A percentile compares a stretch with the other conserved stretches of the same genome.
These are phyloP conservation scores for Morpho achilles DNA, from an alignment of 2,888 invertebrate genomes.

Conservation along the genomic window DNA sequence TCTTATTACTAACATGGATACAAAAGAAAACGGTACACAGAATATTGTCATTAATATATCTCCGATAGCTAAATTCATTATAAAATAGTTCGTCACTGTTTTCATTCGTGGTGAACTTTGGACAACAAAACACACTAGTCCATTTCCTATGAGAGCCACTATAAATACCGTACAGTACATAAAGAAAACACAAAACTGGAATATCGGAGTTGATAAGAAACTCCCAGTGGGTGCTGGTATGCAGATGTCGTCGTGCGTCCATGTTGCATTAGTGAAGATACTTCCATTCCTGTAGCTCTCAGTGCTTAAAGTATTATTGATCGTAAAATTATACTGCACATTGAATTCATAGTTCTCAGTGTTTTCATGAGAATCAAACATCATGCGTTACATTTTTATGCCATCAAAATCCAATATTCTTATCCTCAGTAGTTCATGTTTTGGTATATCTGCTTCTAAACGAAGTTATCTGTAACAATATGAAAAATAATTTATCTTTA, in stretches of 20 bases:
- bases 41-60: constrained; percentile 94
- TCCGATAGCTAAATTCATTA: constrained; percentile 92
- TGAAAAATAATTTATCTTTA: constrained; percentile 2
- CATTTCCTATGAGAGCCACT: constrained; percentile 85
- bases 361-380: constrained; percentile 45
- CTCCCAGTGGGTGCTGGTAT: constrained; percentile 40
- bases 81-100: constrained; percentile 95
- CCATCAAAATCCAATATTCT: background rate
- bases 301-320: constrained; percentile 29
- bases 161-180: constrained; percentile 86
- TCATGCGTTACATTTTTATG: constrained; percentile 37
- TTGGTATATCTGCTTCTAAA: background rate
- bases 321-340: constrained; percentile 30
- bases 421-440: background rate
- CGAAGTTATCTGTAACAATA: constrained; percentile 21
- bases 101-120: constrained; percentile 91
- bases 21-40: constrained; percentile 94
- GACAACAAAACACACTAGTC: constrained; percentile 92
- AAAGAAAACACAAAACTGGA: constrained; percentile 82
- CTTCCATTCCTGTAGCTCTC: constrained; percentile 29
- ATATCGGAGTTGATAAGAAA: constrained; percentile 68
- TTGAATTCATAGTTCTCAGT: constrained; percentile 38
- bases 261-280: constrained; percentile 38
- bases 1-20: constrained; percentile 87
- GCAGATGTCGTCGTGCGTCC: constrained; percentile 45